phyloP scores from a whole-genome alignment of 1,140 invertebrate genomes.

The Drosophila kohkoa region DNA sequence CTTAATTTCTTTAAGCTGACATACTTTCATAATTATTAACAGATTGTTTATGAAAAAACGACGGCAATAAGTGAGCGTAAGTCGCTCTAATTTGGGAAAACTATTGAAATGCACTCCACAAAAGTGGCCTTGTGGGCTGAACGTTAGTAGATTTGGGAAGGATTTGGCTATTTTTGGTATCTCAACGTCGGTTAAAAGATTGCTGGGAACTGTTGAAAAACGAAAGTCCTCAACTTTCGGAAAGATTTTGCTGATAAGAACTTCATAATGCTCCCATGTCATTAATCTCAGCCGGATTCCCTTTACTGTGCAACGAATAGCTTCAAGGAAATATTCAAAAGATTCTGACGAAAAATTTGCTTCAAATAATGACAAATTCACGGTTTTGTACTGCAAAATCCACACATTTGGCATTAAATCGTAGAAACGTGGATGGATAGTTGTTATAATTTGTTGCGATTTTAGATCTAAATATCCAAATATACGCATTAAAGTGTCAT shows the following conservation, averaged over 20 bases:
- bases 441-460: slow-evolving; percentile 31
- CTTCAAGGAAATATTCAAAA: slow-evolving; percentile 43
- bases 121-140: slow-evolving; percentile 62
- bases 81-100: slow-evolving; percentile 35
- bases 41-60: slow-evolving; percentile 25
- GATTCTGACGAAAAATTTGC: slow-evolving; percentile 8
- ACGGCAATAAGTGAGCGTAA: slow-evolving; percentile 51
- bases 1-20: slow-evolving; percentile 44
- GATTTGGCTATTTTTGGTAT: slow-evolving; percentile 30
- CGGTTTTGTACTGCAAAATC: slow-evolving; percentile 28
- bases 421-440: slow-evolving; percentile 45
- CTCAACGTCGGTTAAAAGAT: slow-evolving; percentile 38
- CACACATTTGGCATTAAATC: slow-evolving; percentile 48
- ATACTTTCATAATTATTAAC: slow-evolving; percentile 26
- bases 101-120: slow-evolving; percentile 40
- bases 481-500: slow-evolving; percentile 54
- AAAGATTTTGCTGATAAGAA: slow-evolving; percentile 25
- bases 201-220: slow-evolving; percentile 22
- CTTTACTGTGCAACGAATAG: slow-evolving; percentile 21
- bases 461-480: slow-evolving; percentile 43
- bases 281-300: slow-evolving; percentile 34
- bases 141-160: slow-evolving; percentile 60
- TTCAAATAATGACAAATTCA: slow-evolving; percentile 36
- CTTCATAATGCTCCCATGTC: slow-evolving; percentile 12
- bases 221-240: slow-evolving; percentile 58